Base-by-base conservation (phyloP, 1,140 invertebrate genomes). In the Dufourea novaeangliae region DNA sequence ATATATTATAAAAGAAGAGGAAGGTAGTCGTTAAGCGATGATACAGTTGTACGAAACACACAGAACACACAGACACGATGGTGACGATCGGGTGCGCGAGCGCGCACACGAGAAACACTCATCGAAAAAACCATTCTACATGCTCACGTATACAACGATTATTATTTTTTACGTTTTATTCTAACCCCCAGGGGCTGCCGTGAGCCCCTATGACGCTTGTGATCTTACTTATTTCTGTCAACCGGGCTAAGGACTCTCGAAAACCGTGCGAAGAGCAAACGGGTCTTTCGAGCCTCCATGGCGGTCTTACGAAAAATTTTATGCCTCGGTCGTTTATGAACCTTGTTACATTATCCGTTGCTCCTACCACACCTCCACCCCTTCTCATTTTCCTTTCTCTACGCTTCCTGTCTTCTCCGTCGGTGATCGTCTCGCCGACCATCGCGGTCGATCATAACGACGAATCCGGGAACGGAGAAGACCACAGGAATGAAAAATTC, bases 171-270 rank as follows among this genome's bases (percentile, higher is more conserved):
- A 86, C 76, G 80, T 88, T 87, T 87, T 82, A 88, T 91, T 87
- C 90, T 89, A 90, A 75, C 64, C 86, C n/a, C 85, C 86, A 85
- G 87, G 78, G 87, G 84, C 85, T 77, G 82, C 73, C 73, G 64
- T 69, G 72, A 86, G 81, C 85, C 86, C 77, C 85, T 85, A 87
- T 87, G 89, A 91, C 86, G 90, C 91, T 92, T 92, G 91, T 92
- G 91, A 92, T 92, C 85, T 92, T 92, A 91, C 87, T 92, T 92
- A 92, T 88, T 90, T 50, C 84, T 80, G 85, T 85, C 71, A 71
- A 83, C 61, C 74, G 41, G 61, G 86, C 85, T 80, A 87, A 86
- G 89, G 87, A 91, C 78, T 89, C 89, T 88, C 87, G 89, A 88
- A 87, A 83, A 46, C 62, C 59, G 54, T 54, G 0, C 44, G 27